phyloP scores from a whole-genome alignment of 2,113 vertebrate species.

The Notarius lentiginosus region DNA sequence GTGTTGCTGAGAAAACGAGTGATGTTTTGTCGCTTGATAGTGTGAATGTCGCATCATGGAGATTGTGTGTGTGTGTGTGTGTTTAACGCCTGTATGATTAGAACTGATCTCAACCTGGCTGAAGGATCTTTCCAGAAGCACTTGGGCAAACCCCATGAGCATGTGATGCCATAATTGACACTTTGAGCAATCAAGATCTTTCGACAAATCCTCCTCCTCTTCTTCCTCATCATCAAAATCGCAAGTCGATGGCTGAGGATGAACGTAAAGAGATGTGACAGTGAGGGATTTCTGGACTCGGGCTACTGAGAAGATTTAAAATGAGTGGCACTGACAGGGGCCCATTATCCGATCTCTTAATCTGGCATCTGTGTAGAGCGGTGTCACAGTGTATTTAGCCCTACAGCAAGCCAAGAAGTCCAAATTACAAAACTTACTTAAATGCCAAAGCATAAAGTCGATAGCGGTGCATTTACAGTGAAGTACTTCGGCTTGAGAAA shows the following conservation, averaged over 20 bases:
- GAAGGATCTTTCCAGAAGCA: too few relatives aligned
- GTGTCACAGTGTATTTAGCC: conserved; percentile 33
- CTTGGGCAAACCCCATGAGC: too few relatives aligned
- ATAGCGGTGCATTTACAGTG: conserved; percentile 19
- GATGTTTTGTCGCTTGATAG: too few relatives aligned
- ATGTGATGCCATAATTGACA: not conserved
- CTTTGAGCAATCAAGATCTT: not conserved
- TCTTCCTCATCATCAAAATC: not conserved
- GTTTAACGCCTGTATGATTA: too few relatives aligned
- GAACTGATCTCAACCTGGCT: too few relatives aligned
- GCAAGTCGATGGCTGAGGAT: not conserved
- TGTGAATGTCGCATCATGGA: too few relatives aligned
- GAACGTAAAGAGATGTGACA: conserved; percentile 36
- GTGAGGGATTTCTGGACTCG: conserved; percentile 30
- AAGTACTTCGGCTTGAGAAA: conserved; percentile 4
- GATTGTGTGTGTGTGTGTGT: too few relatives aligned
- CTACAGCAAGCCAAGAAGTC: conserved; percentile 23
- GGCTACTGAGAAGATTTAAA: conserved; percentile 34
- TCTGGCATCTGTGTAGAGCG: conserved; percentile 42
- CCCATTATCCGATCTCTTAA: conserved; percentile 51
- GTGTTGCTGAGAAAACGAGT: too few relatives aligned
- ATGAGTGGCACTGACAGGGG: conserved; percentile 47
- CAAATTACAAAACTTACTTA: conserved; percentile 40
- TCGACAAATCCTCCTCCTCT: not conserved
- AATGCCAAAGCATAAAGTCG: conserved; percentile 34